phyloP scores from a whole-genome alignment of 92 coral and sea anemone species.

The Epizoanthus ramosus region DNA sequence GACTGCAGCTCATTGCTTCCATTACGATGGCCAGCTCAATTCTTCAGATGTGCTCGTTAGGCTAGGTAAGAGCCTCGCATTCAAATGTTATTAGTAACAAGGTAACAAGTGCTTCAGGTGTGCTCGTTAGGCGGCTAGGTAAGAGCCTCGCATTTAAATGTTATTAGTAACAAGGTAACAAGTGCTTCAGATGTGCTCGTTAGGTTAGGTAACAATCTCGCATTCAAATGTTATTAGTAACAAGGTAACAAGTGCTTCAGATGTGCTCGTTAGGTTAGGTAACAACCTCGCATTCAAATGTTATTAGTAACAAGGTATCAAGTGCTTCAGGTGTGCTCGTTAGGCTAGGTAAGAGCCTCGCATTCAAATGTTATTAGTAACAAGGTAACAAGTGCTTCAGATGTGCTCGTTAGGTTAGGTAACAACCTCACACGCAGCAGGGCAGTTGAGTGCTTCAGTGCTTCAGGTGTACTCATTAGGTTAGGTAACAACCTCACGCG shows the following conservation, averaged over 20 bases:
- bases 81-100: background rate
- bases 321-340: conserved; percentile 66
- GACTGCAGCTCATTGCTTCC: conserved; percentile 88
- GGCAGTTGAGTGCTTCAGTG: background rate
- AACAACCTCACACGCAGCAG: background rate
- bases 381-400: background rate
- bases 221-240: too few species aligned
- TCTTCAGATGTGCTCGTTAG: conserved; percentile 61
- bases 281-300: too few species aligned
- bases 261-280: too few species aligned
- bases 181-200: background rate
- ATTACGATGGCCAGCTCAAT: conserved; percentile 54
- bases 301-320: too few species aligned
- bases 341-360: conserved; percentile 62
- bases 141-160: conserved; percentile 11
- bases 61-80: conserved; percentile 61
- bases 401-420: background rate
- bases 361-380: background rate
- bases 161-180: too few species aligned
- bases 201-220: too few species aligned
- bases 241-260: too few species aligned
- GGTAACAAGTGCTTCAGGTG: background rate
- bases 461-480: background rate
- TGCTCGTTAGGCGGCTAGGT: conserved; percentile 71
- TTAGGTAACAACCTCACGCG: too few species aligned